These are phyloP conservation scores for Theristicus caerulescens DNA, from an alignment of 2,113 vertebrate species.

Conservation along the genomic window DNA sequence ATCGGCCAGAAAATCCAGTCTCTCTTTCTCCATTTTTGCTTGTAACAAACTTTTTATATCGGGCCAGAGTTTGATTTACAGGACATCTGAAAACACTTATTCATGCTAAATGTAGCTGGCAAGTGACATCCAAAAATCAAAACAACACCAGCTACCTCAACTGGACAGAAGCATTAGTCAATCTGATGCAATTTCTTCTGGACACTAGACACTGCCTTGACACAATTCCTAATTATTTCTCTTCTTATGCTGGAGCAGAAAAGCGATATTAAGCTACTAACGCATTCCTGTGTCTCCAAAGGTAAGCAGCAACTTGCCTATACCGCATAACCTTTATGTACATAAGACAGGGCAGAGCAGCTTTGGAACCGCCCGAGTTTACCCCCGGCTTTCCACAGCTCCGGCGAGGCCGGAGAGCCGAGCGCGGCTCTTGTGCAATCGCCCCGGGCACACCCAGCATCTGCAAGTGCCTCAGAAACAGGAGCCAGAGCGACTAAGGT, in stretches of 20 bases:
- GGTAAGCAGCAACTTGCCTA: neutral
- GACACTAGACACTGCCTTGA: neutral
- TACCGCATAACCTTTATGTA: fast-evolving
- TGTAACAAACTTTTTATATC: neutral
- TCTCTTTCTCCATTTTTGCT: neutral
- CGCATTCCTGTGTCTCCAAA: neutral
- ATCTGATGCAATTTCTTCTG: neutral
- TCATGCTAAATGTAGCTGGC: neutral
- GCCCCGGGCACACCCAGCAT: neutral
- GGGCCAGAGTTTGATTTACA: neutral
- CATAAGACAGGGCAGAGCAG: neutral
- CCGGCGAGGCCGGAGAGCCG: fast-evolving
- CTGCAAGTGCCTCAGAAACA: neutral
- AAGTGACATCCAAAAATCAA: neutral
- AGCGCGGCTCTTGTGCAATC: neutral
- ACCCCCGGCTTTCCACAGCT: neutral
- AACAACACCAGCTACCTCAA: neutral
- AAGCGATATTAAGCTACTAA: neutral
- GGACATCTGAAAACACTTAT: neutral
- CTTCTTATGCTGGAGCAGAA: neutral
- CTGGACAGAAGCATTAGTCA: neutral
- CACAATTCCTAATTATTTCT: neutral
- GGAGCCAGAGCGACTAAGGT: neutral
- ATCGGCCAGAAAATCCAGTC: neutral
- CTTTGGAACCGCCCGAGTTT: neutral